A percentile compares a stretch with the other conserved stretches of the same genome.
Conservation (phyloP, 2,113 vertebrate species). For the Takifugu bimaculatus region DNA sequence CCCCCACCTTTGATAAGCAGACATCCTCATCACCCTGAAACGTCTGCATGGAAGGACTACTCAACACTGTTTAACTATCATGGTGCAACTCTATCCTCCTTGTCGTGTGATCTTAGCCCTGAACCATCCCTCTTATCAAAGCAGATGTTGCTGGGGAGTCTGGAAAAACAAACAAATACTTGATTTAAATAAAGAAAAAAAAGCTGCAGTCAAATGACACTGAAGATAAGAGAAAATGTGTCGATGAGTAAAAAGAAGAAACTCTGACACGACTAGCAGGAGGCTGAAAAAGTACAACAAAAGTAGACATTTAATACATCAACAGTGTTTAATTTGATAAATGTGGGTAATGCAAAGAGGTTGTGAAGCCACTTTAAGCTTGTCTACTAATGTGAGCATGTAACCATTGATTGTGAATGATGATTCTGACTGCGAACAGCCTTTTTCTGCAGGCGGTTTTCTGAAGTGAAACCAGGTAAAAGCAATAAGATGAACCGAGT, state of each 20-base stretch:
- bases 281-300: no score
- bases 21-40: constrained; percentile 24
- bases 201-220: not conserved
- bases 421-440: no score
- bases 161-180: not conserved
- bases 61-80: constrained; percentile 10
- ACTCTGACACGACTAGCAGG: not conserved
- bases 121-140: constrained; percentile 28
- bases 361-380: no score
- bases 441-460: not conserved
- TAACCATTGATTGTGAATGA: no score
- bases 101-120: constrained; percentile 20
- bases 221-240: constrained; percentile 32
- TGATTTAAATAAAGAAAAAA: constrained; percentile 2
- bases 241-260: constrained; percentile 18
- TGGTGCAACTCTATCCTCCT: constrained; percentile 37
- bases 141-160: constrained; percentile 19
- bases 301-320: no score
- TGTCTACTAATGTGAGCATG: no score
- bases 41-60: constrained; percentile 27
- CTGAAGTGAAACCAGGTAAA: not conserved
- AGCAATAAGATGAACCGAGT: not conserved
- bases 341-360: no score
- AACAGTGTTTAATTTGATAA: no score
- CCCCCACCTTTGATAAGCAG: not conserved